Percentiles rank a stretch among this genome's conserved stretches.
phyloP scores from a whole-genome alignment of 1,140 invertebrate species.

The Ptiloglossa arizonensis region DNA sequence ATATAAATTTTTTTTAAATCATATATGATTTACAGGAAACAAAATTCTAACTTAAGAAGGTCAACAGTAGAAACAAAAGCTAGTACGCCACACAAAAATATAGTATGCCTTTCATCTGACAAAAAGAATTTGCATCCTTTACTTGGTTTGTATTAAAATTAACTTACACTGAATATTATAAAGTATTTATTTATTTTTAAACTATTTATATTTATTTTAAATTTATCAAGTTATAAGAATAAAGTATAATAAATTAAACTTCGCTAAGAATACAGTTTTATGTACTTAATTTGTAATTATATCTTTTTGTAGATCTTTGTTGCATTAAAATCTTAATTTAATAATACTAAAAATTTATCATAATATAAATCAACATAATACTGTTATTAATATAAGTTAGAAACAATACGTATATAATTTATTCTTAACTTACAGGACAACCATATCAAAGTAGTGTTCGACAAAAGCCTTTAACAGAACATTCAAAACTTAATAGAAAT shows the following conservation, averaged over 20 bases:
- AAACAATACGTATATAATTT: too few relatives aligned
- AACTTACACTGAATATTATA: conserved; percentile 8
- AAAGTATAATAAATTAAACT: background rate
- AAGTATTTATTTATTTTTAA: background rate
- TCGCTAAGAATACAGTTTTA: background rate
- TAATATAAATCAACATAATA: too few relatives aligned
- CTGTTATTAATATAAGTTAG: too few relatives aligned
- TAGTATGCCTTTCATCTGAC: conserved; percentile 77
- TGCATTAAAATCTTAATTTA: too few relatives aligned
- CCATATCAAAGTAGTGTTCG: conserved; percentile 75
- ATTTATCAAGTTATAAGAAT: too few relatives aligned
- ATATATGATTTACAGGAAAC: conserved; percentile 72
- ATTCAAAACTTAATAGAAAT: conserved; percentile 76
- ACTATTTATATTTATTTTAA: background rate
- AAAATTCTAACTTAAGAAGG: conserved; percentile 74
- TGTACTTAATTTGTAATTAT: too few relatives aligned
- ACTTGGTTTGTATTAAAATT: conserved; percentile 72
- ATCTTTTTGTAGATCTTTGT: too few relatives aligned
- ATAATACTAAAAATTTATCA: too few relatives aligned
- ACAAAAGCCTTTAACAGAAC: conserved; percentile 74
- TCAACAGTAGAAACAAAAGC: conserved; percentile 63
- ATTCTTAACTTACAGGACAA: conserved; percentile 70
- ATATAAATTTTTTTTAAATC: background rate
- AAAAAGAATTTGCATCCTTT: conserved; percentile 79
- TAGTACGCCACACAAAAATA: conserved; percentile 64